These are phyloP conservation scores for Zeugodacus cucurbitae DNA, from an alignment of 1,140 invertebrate species.

Conservation along the genomic window DNA sequence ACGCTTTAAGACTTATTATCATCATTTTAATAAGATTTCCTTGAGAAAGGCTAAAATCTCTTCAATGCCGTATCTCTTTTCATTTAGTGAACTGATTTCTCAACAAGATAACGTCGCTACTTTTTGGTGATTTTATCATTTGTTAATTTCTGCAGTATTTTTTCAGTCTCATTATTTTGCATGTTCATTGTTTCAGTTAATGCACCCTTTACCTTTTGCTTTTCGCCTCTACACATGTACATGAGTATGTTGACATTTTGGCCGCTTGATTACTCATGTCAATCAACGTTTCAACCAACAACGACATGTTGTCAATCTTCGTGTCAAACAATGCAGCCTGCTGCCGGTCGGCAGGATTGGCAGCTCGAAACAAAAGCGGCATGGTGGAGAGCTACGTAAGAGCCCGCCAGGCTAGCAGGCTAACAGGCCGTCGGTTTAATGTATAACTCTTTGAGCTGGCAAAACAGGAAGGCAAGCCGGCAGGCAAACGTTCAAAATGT, in stretches of 20 bases:
- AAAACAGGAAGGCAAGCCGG: conserved; percentile 21
- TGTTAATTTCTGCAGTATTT: not conserved
- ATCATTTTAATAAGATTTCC: too few species aligned
- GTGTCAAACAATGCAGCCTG: conserved; percentile 42
- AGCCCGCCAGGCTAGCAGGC: conserved; percentile 21
- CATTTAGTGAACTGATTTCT: not conserved
- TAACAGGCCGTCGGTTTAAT: conserved; percentile 14
- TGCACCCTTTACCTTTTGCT: not conserved
- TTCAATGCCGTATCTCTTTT: not conserved
- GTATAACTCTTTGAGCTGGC: conserved; percentile 18
- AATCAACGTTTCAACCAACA: conserved; percentile 44
- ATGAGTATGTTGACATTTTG: conserved; percentile 45
- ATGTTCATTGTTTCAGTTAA: not conserved
- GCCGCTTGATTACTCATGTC: conserved; percentile 47
- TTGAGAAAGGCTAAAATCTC: not conserved
- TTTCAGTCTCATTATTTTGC: not conserved
- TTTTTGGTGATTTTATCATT: not conserved
- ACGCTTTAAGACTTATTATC: too few species aligned
- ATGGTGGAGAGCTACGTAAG: not conserved
- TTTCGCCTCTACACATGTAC: not conserved
- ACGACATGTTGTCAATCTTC: conserved; percentile 47
- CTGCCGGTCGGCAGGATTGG: conserved; percentile 20
- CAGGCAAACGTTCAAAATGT: conserved; percentile 36
- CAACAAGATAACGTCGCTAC: not conserved
- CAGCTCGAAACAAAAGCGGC: not conserved